phyloP scores from a whole-genome alignment of 1,140 invertebrate genomes.

The Leptopilina clavipes region DNA sequence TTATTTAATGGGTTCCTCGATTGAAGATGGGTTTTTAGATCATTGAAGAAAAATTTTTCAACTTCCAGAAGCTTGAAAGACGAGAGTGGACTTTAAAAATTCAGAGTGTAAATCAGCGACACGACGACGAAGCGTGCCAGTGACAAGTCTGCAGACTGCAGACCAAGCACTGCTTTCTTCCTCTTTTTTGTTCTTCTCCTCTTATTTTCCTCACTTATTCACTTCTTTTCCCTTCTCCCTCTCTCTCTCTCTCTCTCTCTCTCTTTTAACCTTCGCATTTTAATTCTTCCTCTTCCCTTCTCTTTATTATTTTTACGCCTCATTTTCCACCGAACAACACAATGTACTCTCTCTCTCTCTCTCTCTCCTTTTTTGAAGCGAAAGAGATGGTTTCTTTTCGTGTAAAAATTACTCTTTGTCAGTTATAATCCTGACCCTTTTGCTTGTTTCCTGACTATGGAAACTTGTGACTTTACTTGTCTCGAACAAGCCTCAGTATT shows the following conservation, averaged over 20 bases:
- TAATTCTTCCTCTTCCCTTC: constrained; percentile 43
- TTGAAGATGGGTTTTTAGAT: not conserved
- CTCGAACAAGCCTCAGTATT: not conserved
- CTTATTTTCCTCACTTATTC: not conserved
- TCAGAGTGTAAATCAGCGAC: constrained; percentile 54
- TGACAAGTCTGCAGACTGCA: constrained; percentile 50
- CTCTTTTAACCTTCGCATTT: not conserved
- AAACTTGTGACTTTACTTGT: not conserved
- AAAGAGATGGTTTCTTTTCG: not conserved
- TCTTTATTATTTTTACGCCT: no score
- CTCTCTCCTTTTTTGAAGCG: not conserved
- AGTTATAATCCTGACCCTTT: not conserved
- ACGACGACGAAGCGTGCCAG: constrained; percentile 46
- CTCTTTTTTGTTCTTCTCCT: constrained; percentile 31
- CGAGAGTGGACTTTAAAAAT: constrained; percentile 52
- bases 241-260: not conserved
- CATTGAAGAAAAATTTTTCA: constrained; percentile 24
- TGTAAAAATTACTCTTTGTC: constrained; percentile 26
- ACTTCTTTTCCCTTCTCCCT: not conserved
- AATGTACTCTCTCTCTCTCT: not conserved
- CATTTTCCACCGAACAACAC: constrained; percentile 41
- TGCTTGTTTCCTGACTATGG: not conserved
- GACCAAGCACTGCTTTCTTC: constrained; percentile 46
- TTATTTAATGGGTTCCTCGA: not conserved
- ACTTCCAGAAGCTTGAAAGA: constrained; percentile 29